These are phyloP conservation scores for Morus bassanus DNA, from an alignment of 2,797 vertebrate genomes.

Conservation along the genomic window DNA sequence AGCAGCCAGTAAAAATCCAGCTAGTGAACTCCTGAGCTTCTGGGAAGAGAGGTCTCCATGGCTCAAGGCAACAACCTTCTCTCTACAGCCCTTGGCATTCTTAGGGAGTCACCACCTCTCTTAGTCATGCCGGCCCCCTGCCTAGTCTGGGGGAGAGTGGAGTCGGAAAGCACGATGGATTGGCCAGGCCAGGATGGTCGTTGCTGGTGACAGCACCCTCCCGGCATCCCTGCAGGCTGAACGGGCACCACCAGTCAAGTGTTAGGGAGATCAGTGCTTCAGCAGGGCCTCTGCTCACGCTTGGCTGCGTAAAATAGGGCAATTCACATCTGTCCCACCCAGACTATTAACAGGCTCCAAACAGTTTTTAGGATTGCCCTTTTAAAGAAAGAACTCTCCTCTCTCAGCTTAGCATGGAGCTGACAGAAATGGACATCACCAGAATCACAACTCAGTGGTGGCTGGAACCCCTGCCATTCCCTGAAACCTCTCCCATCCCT, in stretches of 20 bases:
- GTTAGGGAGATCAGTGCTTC: neutral
- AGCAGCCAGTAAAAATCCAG: neutral
- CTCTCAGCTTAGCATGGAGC: neutral
- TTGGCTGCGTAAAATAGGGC: neutral
- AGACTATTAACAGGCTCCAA: neutral
- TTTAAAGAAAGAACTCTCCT: neutral
- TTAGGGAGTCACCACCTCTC: neutral
- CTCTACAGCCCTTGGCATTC: neutral
- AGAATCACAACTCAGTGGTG: neutral
- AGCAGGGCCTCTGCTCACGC: neutral
- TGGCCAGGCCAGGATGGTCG: neutral
- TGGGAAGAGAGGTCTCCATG: neutral
- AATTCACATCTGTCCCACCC: neutral
- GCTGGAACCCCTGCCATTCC: neutral
- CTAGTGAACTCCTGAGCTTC: neutral
- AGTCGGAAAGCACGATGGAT: accelerated
- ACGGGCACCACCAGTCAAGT: neutral
- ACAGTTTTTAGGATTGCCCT: neutral
- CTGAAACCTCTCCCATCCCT: neutral
- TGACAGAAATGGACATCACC: neutral
- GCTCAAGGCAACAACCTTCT: neutral
- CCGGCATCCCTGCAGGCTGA: neutral
- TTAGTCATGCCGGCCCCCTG: neutral
- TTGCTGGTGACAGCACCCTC: neutral
- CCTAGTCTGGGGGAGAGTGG: neutral